phyloP scores from a whole-genome alignment of 2,113 vertebrate species.

The Peromyscus californicus region DNA sequence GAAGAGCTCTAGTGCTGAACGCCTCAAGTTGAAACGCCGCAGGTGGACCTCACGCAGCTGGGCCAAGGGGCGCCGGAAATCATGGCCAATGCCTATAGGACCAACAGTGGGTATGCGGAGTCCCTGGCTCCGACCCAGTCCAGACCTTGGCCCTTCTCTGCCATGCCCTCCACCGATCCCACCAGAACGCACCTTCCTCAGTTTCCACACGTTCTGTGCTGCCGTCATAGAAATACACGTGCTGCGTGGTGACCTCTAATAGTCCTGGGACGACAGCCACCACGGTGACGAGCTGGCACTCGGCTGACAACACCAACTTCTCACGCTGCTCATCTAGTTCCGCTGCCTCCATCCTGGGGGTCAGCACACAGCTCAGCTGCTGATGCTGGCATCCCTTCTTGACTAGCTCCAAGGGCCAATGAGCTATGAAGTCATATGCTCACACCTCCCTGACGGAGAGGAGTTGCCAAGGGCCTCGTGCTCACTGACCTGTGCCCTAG shows the following conservation, averaged over 20 bases:
- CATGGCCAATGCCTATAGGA: constrained; percentile 93
- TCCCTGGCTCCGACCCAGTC: neutral
- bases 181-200: constrained; percentile 91
- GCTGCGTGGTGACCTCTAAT: constrained; percentile 96
- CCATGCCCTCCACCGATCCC: neutral
- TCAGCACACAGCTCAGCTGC: neutral
- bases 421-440: neutral
- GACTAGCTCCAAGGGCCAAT: neutral
- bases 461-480: neutral
- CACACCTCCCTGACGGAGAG: neutral
- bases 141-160: neutral
- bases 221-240: constrained; percentile 97
- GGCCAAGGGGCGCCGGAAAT: constrained; percentile 95
- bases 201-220: constrained; percentile 96
- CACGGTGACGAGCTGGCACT: constrained; percentile 97
- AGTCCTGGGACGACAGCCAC: constrained; percentile 94
- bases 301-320: constrained; percentile 96
- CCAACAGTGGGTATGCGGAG: rapidly evolving
- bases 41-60: constrained; percentile 97
- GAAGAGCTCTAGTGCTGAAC: constrained; percentile 97
- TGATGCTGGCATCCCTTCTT: neutral
- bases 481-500: neutral
- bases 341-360: constrained; percentile 90
- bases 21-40: constrained; percentile 97
- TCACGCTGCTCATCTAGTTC: constrained; percentile 94